These are phyloP conservation scores for Mobula hypostoma DNA, from an alignment of 2,113 vertebrate species.

Conservation along the genomic window DNA sequence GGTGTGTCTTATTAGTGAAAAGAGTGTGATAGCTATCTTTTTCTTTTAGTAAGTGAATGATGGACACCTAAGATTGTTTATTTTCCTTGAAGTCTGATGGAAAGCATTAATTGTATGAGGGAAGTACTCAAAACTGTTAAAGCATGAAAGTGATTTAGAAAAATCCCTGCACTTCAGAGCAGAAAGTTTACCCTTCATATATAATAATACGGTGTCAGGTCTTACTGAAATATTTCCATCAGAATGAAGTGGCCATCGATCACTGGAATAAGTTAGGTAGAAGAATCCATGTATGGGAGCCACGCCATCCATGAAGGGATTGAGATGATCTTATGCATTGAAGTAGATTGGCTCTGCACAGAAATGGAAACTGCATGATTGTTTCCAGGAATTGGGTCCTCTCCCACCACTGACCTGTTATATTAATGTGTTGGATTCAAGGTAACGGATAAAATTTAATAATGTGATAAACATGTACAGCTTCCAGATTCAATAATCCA, in stretches of 20 bases:
- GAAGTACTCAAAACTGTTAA: constrained; percentile 20
- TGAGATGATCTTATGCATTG: background rate
- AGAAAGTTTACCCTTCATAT: background rate
- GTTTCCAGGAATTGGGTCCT: background rate
- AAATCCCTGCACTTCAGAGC: background rate
- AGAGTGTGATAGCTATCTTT: background rate
- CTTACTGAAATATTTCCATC: background rate
- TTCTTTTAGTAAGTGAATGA: background rate
- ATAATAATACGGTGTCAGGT: background rate
- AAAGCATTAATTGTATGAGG: constrained; percentile 25
- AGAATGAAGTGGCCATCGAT: background rate
- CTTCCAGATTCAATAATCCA: background rate
- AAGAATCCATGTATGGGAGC: background rate
- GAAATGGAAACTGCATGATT: constrained; percentile 10
- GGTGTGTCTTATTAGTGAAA: background rate
- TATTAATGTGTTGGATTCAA: background rate
- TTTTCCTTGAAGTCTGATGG: background rate
- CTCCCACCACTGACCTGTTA: background rate
- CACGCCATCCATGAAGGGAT: background rate
- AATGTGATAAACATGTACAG: background rate
- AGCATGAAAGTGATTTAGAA: constrained; percentile 17
- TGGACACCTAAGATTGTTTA: background rate
- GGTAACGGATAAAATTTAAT: background rate
- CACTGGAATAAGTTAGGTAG: background rate
- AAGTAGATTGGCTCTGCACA: background rate